Conservation (phyloP, 2,113 vertebrate genomes). For the Colius striatus region DNA sequence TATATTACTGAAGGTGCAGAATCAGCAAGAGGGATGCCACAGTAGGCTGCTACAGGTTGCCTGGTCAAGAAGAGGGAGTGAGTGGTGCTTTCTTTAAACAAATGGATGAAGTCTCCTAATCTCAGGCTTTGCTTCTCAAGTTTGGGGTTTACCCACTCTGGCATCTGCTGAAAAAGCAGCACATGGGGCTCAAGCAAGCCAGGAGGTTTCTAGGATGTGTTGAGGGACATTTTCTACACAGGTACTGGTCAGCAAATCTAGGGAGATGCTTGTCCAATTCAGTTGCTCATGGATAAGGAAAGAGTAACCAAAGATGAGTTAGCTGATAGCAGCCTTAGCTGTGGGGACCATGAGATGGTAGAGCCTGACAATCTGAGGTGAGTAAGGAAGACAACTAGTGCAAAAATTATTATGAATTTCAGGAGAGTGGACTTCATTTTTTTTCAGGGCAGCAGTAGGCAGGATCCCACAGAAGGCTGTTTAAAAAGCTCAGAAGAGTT, state of each 20-base stretch:
- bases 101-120: background rate
- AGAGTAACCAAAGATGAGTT: background rate
- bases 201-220: background rate
- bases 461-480: background rate
- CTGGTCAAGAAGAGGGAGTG: background rate
- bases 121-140: background rate
- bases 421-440: background rate
- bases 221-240: background rate
- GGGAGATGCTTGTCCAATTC: background rate
- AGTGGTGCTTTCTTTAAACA: background rate
- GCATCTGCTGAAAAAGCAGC: background rate
- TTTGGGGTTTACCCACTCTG: background rate
- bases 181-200: background rate
- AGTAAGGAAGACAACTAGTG: background rate
- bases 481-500: background rate
- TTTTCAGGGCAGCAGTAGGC: background rate
- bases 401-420: background rate
- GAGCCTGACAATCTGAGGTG: background rate
- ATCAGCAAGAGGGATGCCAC: background rate
- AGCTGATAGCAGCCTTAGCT: background rate
- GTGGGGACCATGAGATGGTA: background rate
- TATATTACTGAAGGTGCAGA: background rate
- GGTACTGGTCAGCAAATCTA: background rate
- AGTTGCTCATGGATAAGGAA: background rate
- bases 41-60: background rate